Evolutionary conservation across 2,888 invertebrate genomes (phyloP).

Genomic region (Zygogramma bicolorata): DNA sequence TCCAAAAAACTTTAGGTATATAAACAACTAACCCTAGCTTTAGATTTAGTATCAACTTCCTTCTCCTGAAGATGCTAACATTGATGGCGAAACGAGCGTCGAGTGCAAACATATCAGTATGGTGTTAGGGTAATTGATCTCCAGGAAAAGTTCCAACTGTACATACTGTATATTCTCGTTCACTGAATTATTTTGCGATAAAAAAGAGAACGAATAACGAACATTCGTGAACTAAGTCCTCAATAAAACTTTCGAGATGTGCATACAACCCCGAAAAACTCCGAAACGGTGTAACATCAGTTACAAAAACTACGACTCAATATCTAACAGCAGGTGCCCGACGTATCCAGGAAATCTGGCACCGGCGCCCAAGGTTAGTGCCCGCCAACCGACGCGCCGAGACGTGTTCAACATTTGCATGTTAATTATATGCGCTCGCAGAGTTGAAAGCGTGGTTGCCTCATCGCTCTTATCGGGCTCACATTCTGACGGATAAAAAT

Average conservation of each 20-base stretch:
- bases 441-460: constrained; percentile 45
- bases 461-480: constrained; percentile 43
- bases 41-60: too few species aligned
- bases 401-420: constrained; percentile 54
- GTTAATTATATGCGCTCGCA: constrained; percentile 55
- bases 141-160: too few species aligned
- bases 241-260: background rate
- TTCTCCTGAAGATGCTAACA: too few species aligned
- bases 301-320: background rate
- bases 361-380: background rate
- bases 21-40: too few species aligned
- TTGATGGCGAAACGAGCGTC: too few species aligned
- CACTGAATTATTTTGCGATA: too few species aligned
- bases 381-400: constrained; percentile 28
- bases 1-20: too few species aligned
- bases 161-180: too few species aligned
- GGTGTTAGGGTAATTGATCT: too few species aligned
- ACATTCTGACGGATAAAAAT: constrained; percentile 55
- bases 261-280: background rate
- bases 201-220: too few species aligned
- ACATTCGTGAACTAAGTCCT: background rate
- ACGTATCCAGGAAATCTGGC: background rate
- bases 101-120: too few species aligned
- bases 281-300: background rate
- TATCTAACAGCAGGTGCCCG: background rate